phyloP scores from a whole-genome alignment of 2,888 invertebrate genomes.

The Octonoba sinensis region DNA sequence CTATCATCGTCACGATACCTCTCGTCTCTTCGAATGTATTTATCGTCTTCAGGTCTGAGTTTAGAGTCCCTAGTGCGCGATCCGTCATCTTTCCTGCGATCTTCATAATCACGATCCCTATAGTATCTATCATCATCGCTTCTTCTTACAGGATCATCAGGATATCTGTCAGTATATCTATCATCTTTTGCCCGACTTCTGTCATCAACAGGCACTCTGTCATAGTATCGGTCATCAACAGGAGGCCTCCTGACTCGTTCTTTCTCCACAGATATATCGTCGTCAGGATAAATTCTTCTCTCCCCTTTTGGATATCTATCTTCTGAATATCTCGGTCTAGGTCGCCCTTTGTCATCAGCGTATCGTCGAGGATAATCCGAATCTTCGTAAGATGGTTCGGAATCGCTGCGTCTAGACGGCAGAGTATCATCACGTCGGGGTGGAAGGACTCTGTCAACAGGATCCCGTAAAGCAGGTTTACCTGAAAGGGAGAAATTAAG shows the following conservation, averaged over 20 bases:
- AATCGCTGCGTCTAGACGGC: neutral
- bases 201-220: neutral
- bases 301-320: conserved; percentile 41
- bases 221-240: neutral
- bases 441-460: neutral
- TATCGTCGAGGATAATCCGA: conserved; percentile 13
- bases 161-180: conserved; percentile 6
- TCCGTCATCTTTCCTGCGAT: neutral
- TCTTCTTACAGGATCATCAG: neutral
- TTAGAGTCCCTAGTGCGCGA: neutral
- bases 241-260: neutral
- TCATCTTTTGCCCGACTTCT: conserved; percentile 13
- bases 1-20: conserved; percentile 14
- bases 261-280: neutral
- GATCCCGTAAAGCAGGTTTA: neutral
- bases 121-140: conserved; percentile 15
- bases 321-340: conserved; percentile 8
- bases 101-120: neutral
- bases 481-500: neutral
- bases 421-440: conserved; percentile 17
- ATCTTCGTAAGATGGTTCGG: neutral
- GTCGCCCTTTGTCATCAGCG: neutral
- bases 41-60: neutral
- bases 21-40: neutral
- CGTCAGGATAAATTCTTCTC: conserved; percentile 17